phyloP scores from a whole-genome alignment of 2,888 invertebrate genomes.

The Prosapia bicincta region DNA sequence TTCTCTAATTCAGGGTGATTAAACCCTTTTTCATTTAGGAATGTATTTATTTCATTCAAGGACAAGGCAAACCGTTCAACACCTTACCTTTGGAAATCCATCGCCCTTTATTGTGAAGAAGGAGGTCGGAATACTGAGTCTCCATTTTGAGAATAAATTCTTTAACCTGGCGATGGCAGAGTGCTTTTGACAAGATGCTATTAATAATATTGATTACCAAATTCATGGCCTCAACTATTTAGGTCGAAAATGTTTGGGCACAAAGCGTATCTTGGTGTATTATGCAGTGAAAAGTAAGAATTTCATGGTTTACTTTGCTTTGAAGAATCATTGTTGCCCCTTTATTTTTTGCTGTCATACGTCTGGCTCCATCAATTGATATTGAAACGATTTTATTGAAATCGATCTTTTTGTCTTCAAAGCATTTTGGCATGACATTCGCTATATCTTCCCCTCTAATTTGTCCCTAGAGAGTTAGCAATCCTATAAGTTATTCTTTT shows the following conservation, averaged over 20 bases:
- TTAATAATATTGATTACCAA: slow-evolving; percentile 39
- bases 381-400: slow-evolving; percentile 35
- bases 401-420: slow-evolving; percentile 30
- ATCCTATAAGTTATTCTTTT: slow-evolving; percentile 36
- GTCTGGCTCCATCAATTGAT: slow-evolving; percentile 35
- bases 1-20: slow-evolving; percentile 25
- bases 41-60: slow-evolving; percentile 32
- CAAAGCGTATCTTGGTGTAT: slow-evolving; percentile 28
- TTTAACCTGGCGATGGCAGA: slow-evolving; percentile 35
- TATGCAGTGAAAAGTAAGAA: slow-evolving; percentile 33
- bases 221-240: slow-evolving; percentile 39
- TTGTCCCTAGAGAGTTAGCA: slow-evolving; percentile 15
- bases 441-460: slow-evolving; percentile 39
- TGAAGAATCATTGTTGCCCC: slow-evolving; percentile 6
- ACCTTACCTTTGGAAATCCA: background rate
- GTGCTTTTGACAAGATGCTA: slow-evolving; percentile 35
- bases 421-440: slow-evolving; percentile 37
- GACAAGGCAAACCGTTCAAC: background rate
- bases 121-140: slow-evolving; percentile 33
- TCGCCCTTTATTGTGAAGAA: background rate
- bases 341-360: slow-evolving; percentile 20
- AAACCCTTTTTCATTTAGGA: slow-evolving; percentile 31
- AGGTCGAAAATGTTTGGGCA: slow-evolving; percentile 36
- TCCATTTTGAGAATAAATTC: slow-evolving; percentile 35
- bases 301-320: slow-evolving; percentile 29